These are phyloP conservation scores for Coracopsis vasa DNA, from an alignment of 2,113 vertebrate genomes.

Conservation along the genomic window DNA sequence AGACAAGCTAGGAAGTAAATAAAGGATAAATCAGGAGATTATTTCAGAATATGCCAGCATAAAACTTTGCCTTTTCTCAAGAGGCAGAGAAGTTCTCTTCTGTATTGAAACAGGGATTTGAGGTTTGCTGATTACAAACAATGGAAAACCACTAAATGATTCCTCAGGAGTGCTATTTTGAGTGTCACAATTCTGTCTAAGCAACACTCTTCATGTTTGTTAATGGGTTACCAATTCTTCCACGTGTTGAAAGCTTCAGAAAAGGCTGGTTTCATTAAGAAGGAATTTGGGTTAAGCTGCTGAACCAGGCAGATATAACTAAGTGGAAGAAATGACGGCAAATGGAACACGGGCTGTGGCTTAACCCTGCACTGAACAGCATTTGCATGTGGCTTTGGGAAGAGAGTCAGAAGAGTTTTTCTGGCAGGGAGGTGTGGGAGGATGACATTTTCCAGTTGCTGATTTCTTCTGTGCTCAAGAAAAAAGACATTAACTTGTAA, in stretches of 20 bases:
- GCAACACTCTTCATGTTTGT: neutral
- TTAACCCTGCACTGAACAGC: neutral
- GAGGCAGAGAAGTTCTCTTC: neutral
- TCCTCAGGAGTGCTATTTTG: neutral
- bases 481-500: neutral
- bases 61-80: neutral
- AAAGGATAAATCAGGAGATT: neutral
- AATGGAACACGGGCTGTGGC: rapidly evolving
- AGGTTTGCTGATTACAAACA: neutral
- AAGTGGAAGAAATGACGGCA: neutral
- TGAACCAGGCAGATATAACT: neutral
- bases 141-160: neutral
- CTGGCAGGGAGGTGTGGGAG: neutral
- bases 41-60: neutral
- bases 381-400: neutral
- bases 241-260: neutral
- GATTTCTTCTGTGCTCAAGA: neutral
- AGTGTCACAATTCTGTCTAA: neutral
- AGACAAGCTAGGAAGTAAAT: neutral
- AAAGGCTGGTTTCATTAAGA: neutral
- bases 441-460: neutral
- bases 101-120: neutral
- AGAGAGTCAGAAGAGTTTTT: neutral
- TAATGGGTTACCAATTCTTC: neutral
- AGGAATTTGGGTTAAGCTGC: neutral